Evolutionary conservation across 2,888 invertebrate species (phyloP).

Genomic region (Hedya salicella): DNA sequence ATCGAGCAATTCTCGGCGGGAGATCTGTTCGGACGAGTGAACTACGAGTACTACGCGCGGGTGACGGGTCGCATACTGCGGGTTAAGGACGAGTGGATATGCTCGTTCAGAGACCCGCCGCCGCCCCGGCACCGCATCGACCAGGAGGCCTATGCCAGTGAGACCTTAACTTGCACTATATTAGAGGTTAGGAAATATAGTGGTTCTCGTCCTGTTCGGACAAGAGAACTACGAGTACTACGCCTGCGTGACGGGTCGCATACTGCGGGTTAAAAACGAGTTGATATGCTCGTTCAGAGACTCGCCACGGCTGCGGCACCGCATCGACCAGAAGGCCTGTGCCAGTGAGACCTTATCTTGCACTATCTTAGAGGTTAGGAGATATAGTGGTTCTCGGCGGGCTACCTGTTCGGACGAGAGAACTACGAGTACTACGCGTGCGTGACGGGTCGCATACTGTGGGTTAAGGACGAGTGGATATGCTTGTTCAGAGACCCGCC

Average conservation of each 20-base stretch:
- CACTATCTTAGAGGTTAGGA: no score
- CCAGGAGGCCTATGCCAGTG: conserved; percentile 88
- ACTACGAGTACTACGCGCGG: conserved; percentile 97
- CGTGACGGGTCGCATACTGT: conserved; percentile 95
- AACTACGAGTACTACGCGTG: conserved; percentile 98
- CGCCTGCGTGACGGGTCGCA: conserved; percentile 96
- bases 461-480: conserved; percentile 98
- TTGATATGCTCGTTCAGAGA: no score
- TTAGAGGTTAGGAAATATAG: no score
- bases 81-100: conserved; percentile 98
- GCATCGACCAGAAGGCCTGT: conserved; percentile 87
- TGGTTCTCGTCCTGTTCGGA: no score
- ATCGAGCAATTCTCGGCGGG: conserved; percentile 98
- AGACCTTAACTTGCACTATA: no score
- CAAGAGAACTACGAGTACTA: conserved; percentile 99
- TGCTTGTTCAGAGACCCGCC: conserved; percentile 97
- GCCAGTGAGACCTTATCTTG: no score
- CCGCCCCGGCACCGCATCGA: conserved; percentile 86
- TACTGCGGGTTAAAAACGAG: no score
- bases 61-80: conserved; percentile 96
- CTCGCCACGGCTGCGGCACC: conserved; percentile 87
- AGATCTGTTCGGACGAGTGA: conserved; percentile 96
- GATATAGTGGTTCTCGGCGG: conserved; percentile 98
- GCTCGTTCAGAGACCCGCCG: conserved; percentile 96
- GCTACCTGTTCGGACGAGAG: conserved; percentile 96